phyloP scores from a whole-genome alignment of 2,113 vertebrate genomes.

The Pseudopipra pipra region DNA sequence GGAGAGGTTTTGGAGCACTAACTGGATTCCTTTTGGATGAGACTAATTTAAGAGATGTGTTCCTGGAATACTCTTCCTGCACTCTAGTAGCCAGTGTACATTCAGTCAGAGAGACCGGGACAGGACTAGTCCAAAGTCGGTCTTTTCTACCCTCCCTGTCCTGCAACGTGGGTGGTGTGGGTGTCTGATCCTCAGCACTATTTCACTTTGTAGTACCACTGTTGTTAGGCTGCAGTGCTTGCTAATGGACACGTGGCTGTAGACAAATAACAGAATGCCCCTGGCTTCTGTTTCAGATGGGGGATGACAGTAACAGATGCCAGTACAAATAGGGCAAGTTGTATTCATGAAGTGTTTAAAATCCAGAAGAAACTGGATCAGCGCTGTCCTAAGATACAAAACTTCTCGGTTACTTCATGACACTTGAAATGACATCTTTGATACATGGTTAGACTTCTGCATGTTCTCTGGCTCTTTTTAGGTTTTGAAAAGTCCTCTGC shows the following conservation, averaged over 20 bases:
- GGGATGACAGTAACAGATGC: background rate
- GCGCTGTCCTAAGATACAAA: background rate
- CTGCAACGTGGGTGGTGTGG: fast-evolving
- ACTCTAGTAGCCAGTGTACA: background rate
- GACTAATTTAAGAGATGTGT: background rate
- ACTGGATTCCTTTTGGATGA: constrained; percentile 19
- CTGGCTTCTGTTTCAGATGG: background rate
- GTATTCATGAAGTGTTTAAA: background rate
- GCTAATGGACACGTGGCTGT: background rate
- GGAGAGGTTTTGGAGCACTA: constrained; percentile 1
- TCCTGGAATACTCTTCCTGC: background rate
- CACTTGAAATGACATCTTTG: background rate
- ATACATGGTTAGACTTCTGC: background rate
- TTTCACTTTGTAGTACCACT: background rate
- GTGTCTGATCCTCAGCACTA: background rate
- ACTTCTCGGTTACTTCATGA: background rate
- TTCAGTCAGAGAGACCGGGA: background rate
- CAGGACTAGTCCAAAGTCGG: background rate
- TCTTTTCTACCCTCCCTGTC: background rate
- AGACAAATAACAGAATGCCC: background rate
- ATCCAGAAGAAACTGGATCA: background rate
- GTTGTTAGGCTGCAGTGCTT: background rate
- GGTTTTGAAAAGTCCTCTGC: background rate
- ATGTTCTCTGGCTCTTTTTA: background rate
- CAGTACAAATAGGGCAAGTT: background rate